A percentile compares a stretch with the other conserved stretches of the same genome.
Evolutionary conservation across 2,797 vertebrate genomes (phyloP).

Genomic region (Helostoma temminkii): DNA sequence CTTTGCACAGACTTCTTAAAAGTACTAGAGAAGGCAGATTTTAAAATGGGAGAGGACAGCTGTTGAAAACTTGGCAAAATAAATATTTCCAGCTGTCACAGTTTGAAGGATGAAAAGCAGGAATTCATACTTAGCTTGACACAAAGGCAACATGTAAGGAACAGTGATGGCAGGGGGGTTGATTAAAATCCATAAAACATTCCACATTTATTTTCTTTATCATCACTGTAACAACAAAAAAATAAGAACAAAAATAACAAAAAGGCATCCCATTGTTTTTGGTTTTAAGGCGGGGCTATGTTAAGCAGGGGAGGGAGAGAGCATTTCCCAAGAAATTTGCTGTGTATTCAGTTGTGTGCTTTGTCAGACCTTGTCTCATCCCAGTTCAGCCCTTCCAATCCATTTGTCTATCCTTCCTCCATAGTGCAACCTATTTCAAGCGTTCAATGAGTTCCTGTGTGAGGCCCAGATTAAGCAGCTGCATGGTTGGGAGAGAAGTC

Average conservation of each 20-base stretch:
- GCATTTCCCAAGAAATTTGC: constrained; percentile 36
- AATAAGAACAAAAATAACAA: constrained; percentile 42
- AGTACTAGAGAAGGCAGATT: constrained; percentile 47
- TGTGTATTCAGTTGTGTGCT: constrained; percentile 58
- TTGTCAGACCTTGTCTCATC: constrained; percentile 43
- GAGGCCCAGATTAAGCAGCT: constrained; percentile 96
- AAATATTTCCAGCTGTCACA: constrained; percentile 35
- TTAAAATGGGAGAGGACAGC: constrained; percentile 27
- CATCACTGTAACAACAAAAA: constrained; percentile 59
- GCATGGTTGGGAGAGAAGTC: constrained; percentile 87
- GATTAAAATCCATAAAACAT: constrained; percentile 74
- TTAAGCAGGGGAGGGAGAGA: constrained; percentile 39
- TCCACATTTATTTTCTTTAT: constrained; percentile 65
- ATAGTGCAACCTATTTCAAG: constrained; percentile 87
- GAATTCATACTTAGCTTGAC: constrained; percentile 44
- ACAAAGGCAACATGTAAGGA: constrained; percentile 51
- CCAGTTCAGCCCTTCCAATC: constrained; percentile 30
- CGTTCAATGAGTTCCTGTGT: constrained; percentile 96
- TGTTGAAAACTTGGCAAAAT: constrained; percentile 44
- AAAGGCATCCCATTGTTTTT: constrained; percentile 89
- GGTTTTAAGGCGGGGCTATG: constrained; percentile 90
- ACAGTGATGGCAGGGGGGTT: not conserved
- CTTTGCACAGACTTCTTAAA: constrained; percentile 55
- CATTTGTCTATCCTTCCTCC: constrained; percentile 31
- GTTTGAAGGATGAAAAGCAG: constrained; percentile 40